Base-by-base conservation (phyloP, 1,140 invertebrate genomes). In the Atta colombica region DNA sequence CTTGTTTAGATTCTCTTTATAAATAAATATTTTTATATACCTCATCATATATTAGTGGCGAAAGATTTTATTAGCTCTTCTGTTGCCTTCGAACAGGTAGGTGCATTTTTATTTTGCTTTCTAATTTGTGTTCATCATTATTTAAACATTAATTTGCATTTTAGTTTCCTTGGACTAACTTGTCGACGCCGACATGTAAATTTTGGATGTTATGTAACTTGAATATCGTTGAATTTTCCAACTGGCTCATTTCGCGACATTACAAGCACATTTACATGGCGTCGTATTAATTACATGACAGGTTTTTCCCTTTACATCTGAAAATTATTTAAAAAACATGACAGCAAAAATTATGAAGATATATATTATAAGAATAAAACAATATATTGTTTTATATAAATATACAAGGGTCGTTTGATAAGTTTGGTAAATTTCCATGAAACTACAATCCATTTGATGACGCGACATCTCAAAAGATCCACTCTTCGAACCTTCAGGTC, bases 241-340 rank as follows among this genome's bases (percentile, higher is more conserved):
- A 68, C 28, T 25, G 25, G 21, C 21, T 82, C 53, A n/a, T 71
- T 71, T 49, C 21, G 21, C 35, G 51, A 82, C 2, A n/a, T 72
- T 80, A 66, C 28, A 63, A 63, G 25, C 25, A 45, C 45, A 68
- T 35, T 81, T 71, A 72, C 16, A 71, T 14, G 5, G 7, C n/a
- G 25, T 80, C 63, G n/a, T 80, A 55, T 80, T 69, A 80, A 80
- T 80, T 69, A 80, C 6, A 53, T n/a, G n/a, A 53, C 39, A 25
- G 39, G 12, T 51, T 78, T 80, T 80, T 63, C 68, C n/a, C 21
- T 80, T 55, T 31, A 68, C 28, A 49, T 80, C n/a, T 80, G n/a
- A 55, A 80, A 80, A 39, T 78, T n/a, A 10, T 25, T 75, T 45
- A 31, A 14, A 55, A 74, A 18, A 14, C 18, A 8, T 16, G 14